Conservation (phyloP, 2,797 vertebrate species). For the Ptychadena robeensis region DNA sequence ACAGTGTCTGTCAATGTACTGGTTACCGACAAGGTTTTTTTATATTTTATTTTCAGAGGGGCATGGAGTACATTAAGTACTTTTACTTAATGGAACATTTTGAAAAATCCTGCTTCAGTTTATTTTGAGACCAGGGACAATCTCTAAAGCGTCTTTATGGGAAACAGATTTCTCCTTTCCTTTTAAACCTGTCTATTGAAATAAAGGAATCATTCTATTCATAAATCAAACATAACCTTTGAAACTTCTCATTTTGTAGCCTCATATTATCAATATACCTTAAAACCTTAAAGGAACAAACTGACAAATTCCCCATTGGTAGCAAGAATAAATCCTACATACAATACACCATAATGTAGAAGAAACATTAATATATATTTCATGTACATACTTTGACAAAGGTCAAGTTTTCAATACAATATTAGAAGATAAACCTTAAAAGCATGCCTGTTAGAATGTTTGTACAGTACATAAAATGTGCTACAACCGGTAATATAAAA, state of each 20-base stretch:
- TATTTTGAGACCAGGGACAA: not conserved
- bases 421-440: slow-evolving; percentile 12
- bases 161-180: not conserved
- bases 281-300: not conserved
- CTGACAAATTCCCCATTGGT: not conserved
- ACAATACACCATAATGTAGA: not conserved
- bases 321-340: not conserved
- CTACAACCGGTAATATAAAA: slow-evolving; percentile 23
- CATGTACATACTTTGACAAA: not conserved
- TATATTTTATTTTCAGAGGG: too few species aligned
- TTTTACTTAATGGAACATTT: too few species aligned
- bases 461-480: slow-evolving; percentile 23
- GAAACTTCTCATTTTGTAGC: not conserved
- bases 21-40: too few species aligned
- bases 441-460: slow-evolving; percentile 11
- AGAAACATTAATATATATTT: slow-evolving; percentile 4
- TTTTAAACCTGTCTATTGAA: not conserved
- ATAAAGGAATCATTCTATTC: not conserved
- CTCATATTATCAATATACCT: not conserved
- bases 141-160: not conserved
- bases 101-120: not conserved
- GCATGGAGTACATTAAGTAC: too few species aligned
- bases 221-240: not conserved
- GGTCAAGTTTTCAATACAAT: not conserved
- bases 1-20: too few species aligned